Evolutionary conservation across 2,888 invertebrate genomes (phyloP).

Genomic region (Drosophila paramelanica): DNA sequence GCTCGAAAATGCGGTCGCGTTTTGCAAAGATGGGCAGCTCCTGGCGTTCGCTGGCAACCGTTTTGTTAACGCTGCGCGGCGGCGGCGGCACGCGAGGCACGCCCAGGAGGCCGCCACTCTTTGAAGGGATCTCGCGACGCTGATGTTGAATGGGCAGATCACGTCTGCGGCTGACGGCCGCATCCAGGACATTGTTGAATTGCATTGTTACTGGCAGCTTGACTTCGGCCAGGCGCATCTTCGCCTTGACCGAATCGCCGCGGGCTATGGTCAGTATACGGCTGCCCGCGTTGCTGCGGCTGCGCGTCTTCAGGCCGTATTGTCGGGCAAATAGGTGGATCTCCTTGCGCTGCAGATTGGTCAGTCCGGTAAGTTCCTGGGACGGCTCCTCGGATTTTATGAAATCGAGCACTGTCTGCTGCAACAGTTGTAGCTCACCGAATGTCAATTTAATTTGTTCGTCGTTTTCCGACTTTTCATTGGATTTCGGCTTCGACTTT

Average conservation of each 20-base stretch:
- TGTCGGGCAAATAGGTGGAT: conserved; percentile 69
- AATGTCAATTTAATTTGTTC: neutral
- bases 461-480: neutral
- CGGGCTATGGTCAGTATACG: conserved; percentile 72
- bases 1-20: conserved; percentile 58
- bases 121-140: neutral
- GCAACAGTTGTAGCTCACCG: conserved; percentile 34
- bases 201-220: neutral
- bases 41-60: conserved; percentile 58
- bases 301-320: conserved; percentile 70
- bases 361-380: conserved; percentile 54
- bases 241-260: conserved; percentile 16
- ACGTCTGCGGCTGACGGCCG: neutral
- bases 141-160: neutral
- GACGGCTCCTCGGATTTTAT: conserved; percentile 54
- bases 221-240: neutral
- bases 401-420: conserved; percentile 67
- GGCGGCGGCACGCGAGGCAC: conserved; percentile 69
- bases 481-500: conserved; percentile 20
- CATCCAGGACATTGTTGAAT: neutral
- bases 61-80: conserved; percentile 30
- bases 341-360: conserved; percentile 68
- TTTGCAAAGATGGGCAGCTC: conserved; percentile 73
- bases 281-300: conserved; percentile 55
- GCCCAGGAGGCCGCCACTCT: conserved; percentile 38